These are phyloP conservation scores for Sinotaia quadrata DNA, from an alignment of 2,888 invertebrate species.

Conservation along the genomic window DNA sequence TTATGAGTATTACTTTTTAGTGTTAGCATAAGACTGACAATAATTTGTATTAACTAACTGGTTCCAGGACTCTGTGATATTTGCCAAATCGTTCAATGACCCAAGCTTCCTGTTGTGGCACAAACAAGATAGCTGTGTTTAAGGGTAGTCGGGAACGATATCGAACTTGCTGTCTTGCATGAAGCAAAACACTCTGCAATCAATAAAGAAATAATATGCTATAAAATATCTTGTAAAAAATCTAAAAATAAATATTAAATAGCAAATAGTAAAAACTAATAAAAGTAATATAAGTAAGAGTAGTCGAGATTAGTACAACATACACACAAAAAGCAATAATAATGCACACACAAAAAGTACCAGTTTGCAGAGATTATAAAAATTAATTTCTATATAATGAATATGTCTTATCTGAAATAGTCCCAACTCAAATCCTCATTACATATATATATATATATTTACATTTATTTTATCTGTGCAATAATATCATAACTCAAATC, in stretches of 20 bases:
- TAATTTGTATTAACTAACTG: too few species aligned
- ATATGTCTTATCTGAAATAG: too few species aligned
- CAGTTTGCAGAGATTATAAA: neutral
- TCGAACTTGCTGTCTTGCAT: conserved; percentile 46
- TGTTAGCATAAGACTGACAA: too few species aligned
- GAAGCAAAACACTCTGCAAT: conserved; percentile 36
- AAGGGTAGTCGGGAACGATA: conserved; percentile 70
- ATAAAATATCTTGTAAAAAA: neutral
- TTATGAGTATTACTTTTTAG: too few species aligned
- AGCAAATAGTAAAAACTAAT: neutral
- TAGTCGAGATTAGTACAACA: neutral
- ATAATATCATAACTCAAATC: too few species aligned
- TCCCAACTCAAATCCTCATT: too few species aligned
- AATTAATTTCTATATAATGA: too few species aligned
- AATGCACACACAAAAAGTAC: neutral
- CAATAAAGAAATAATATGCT: neutral
- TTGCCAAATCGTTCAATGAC: conserved; percentile 98
- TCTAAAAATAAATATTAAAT: conserved; percentile 1
- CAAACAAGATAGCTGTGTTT: conserved; percentile 96
- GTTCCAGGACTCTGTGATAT: conserved; percentile 92
- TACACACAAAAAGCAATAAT: neutral
- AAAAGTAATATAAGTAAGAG: neutral
- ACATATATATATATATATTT: too few species aligned
- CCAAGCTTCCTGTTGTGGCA: conserved; percentile 96
- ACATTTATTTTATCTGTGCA: too few species aligned